Evolutionary conservation across 2,888 invertebrate genomes (phyloP).

Genomic region (Augochlorella aurata): DNA sequence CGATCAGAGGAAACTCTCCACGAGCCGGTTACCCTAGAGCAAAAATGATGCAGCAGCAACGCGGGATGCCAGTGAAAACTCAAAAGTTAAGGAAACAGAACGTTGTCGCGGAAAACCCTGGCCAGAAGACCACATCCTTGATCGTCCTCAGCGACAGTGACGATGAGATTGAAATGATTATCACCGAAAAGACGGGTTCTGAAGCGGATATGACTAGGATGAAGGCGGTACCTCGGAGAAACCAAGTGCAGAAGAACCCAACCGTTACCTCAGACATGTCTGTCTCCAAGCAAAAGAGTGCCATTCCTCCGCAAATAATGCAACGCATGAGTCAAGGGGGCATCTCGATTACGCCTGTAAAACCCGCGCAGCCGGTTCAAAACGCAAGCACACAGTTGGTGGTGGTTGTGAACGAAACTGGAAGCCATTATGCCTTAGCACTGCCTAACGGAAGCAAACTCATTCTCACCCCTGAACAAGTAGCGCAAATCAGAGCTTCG

Average conservation of each 20-base stretch:
- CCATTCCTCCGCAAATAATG: conserved; percentile 76
- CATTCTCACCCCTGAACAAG: conserved; percentile 80
- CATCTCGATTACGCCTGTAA: conserved; percentile 79
- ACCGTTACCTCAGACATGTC: conserved; percentile 65
- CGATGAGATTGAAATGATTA: conserved; percentile 80
- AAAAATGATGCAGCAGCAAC: conserved; percentile 30
- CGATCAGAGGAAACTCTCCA: conserved; percentile 24
- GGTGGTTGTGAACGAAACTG: conserved; percentile 80
- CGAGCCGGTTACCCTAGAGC: not conserved
- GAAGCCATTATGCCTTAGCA: conserved; percentile 80
- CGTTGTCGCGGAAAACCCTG: conserved; percentile 16
- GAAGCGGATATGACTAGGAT: conserved; percentile 50
- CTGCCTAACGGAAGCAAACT: conserved; percentile 80
- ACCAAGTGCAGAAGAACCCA: conserved; percentile 45
- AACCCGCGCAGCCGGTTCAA: conserved; percentile 61
- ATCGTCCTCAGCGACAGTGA: conserved; percentile 80
- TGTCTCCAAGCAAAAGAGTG: conserved; percentile 53
- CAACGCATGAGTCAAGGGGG: conserved; percentile 79
- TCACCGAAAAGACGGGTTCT: conserved; percentile 66
- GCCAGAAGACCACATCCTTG: conserved; percentile 74
- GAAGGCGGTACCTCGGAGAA: conserved; percentile 20
- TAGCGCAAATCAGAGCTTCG: conserved; percentile 80
- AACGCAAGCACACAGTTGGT: conserved; percentile 74
- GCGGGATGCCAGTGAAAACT: not conserved
- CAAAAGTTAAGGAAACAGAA: conserved; percentile 3